A percentile compares a stretch with the other conserved stretches of the same genome.
phyloP scores from a whole-genome alignment of 2,888 invertebrate species.

The Morpho helenor region DNA sequence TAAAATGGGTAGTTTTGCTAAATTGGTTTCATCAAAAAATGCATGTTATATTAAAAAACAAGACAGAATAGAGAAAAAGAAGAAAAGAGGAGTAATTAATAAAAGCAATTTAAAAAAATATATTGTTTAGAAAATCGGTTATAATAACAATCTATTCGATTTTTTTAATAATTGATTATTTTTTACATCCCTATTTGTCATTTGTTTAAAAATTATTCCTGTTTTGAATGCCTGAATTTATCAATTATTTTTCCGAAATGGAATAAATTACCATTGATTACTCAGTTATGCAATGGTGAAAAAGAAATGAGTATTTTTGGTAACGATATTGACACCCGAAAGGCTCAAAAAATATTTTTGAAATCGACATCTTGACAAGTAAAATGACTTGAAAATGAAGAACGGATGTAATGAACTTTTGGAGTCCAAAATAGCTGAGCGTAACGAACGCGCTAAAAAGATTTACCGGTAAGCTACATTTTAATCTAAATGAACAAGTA shows the following conservation, averaged over 20 bases:
- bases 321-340: conserved; percentile 35
- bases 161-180: conserved; percentile 5
- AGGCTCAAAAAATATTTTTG: conserved; percentile 39
- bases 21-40: too few relatives aligned
- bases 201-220: not conserved
- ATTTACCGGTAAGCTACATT: conserved; percentile 61
- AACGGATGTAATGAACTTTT: conserved; percentile 63
- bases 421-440: conserved; percentile 67
- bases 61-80: too few relatives aligned
- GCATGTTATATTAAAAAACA: too few relatives aligned
- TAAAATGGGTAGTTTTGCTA: too few relatives aligned
- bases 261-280: conserved; percentile 16
- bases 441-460: conserved; percentile 71
- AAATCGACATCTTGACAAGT: conserved; percentile 62
- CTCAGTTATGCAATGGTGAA: conserved; percentile 34
- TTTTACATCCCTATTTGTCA: not conserved
- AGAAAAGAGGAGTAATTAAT: too few relatives aligned
- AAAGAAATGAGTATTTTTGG: conserved; percentile 44
- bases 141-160: too few relatives aligned
- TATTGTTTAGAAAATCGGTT: too few relatives aligned
- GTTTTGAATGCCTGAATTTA: not conserved
- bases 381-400: conserved; percentile 78
- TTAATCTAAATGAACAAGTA: not conserved
- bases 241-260: conserved; percentile 5
- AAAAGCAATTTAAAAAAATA: too few relatives aligned